phyloP scores from a whole-genome alignment of 1,140 invertebrate genomes.

The Cataglyphis hispanica region DNA sequence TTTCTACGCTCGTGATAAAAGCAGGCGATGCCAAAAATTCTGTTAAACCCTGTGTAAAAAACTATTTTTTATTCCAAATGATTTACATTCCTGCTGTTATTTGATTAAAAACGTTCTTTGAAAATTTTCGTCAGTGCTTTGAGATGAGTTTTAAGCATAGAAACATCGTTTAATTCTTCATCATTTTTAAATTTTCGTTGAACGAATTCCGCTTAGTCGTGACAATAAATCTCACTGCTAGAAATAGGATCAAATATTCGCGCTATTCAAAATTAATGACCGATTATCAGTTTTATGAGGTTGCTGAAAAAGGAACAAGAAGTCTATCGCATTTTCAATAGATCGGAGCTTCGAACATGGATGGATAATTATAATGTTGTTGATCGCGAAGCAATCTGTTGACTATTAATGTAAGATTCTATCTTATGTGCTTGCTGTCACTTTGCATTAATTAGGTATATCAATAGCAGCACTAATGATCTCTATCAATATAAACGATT shows the following conservation, averaged over 20 bases:
- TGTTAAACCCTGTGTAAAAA: neutral
- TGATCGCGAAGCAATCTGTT: conserved; percentile 71
- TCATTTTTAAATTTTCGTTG: neutral
- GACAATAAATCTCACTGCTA: conserved; percentile 39
- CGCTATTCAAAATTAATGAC: conserved; percentile 36
- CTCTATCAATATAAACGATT: conserved; percentile 40
- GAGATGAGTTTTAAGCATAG: neutral
- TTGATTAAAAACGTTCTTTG: neutral
- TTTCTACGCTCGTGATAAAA: conserved; percentile 24
- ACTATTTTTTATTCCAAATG: neutral
- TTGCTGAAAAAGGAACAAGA: neutral
- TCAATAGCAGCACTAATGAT: conserved; percentile 56
- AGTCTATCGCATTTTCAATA: conserved; percentile 64
- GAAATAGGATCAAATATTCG: conserved; percentile 18
- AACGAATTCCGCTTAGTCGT: neutral
- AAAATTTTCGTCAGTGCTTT: neutral
- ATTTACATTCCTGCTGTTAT: conserved; percentile 20
- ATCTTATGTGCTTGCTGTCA: conserved; percentile 47
- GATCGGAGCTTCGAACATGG: conserved; percentile 57
- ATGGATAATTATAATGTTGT: conserved; percentile 76
- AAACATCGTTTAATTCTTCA: conserved; percentile 17
- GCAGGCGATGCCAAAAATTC: conserved; percentile 47
- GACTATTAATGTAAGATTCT: conserved; percentile 65
- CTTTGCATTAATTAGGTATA: conserved; percentile 50
- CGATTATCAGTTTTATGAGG: conserved; percentile 38